Base-by-base conservation (phyloP, 2,888 invertebrate species). In the Conus canariensis region DNA sequence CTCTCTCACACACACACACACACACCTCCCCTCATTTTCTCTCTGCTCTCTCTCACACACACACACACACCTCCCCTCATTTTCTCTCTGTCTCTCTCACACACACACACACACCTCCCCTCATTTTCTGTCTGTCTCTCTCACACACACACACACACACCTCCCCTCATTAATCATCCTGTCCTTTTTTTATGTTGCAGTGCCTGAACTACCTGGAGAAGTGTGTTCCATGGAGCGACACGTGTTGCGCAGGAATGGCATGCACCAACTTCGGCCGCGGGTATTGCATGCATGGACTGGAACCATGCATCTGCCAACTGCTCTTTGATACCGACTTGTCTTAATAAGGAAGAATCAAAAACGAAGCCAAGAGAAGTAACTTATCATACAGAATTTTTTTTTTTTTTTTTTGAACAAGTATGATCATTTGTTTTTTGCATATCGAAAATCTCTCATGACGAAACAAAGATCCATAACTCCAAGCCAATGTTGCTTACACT, bases 131-230 rank as follows among this genome's bases (percentile, higher is more conserved):
- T 45, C 45, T 4, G 45, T 45, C 30, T 30, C 30, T 30, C 1
- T 30, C 70, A 74, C 22, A 74, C 22, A 74, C 22, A 74, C 22
- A 74, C 22, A 74, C 22, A 74, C 22, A 74, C 22, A 19, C 70
- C 8, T 74, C 22, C 70, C 22, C 19, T 22, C 70, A 74, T 12
- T 74, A 14, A 74, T 74, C 22, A 9, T 74, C 8, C n/a, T 74
- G 19, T 22, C 22, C 8, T 74, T 64, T 60, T 9, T 22, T 19
- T 77, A 10, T 77, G 77, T 56, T 90, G 19, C 91, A 92, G 92
- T 91, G 92, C 60, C 85, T 87, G 64, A 91, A 91, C 86, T 92
- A 92, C 87, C 90, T 92, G 92, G 89, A 90, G 70, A 83, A 25
- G 19, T 91, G 92, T 56, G 89, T 90, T 14, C 91, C 92, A 9